Evolutionary conservation across 2,888 invertebrate species (phyloP).

Genomic region (Elgonia sp.): DNA sequence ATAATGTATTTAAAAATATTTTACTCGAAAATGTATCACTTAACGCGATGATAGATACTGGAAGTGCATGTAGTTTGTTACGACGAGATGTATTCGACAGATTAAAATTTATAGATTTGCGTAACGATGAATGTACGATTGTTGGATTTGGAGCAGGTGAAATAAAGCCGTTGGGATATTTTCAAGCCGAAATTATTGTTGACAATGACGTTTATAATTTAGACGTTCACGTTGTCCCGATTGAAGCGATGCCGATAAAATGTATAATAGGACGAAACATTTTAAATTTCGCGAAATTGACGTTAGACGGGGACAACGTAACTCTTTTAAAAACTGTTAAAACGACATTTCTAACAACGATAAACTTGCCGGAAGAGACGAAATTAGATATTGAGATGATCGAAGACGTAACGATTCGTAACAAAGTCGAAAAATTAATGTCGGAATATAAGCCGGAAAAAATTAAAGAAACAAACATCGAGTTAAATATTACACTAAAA

Average conservation of each 20-base stretch:
- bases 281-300: constrained; percentile 27
- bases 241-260: constrained; percentile 11
- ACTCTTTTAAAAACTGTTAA: constrained; percentile 5
- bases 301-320: background rate
- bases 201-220: constrained; percentile 15
- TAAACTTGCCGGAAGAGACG: background rate
- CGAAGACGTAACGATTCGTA: background rate
- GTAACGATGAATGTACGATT: background rate
- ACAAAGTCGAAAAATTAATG: constrained; percentile 68
- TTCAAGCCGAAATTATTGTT: constrained; percentile 13
- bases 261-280: constrained; percentile 20
- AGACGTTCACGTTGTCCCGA: constrained; percentile 9
- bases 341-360: background rate
- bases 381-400: background rate
- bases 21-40: constrained; percentile 6
- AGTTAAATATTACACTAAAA: constrained; percentile 75
- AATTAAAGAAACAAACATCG: constrained; percentile 70
- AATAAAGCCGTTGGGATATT: constrained; percentile 9
- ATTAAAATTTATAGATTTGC: constrained; percentile 9
- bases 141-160: constrained; percentile 26
- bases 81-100: constrained; percentile 19
- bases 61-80: constrained; percentile 14
- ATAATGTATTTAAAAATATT: constrained; percentile 20
- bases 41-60: constrained; percentile 25
- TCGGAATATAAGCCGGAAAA: constrained; percentile 76